Evolutionary conservation across 2,113 vertebrate genomes (phyloP).

Genomic region (Dasyurus viverrinus): DNA sequence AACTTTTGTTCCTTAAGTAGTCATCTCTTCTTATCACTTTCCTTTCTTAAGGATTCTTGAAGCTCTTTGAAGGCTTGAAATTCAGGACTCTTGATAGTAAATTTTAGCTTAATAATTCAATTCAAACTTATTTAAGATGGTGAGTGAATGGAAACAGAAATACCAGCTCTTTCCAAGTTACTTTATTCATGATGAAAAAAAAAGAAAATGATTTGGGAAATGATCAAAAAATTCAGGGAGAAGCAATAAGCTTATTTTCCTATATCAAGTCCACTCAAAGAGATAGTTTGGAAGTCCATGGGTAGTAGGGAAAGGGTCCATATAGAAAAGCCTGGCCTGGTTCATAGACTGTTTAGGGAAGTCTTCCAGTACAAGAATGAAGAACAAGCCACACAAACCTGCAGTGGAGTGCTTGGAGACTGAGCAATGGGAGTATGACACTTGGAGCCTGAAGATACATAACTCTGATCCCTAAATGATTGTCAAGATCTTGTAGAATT

Average conservation of each 20-base stretch:
- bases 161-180: not conserved
- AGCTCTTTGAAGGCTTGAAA: not conserved
- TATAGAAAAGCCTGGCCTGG: too few relatives aligned
- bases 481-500: too few relatives aligned
- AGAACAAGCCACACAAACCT: too few relatives aligned
- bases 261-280: too few relatives aligned
- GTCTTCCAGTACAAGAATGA: too few relatives aligned
- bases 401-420: too few relatives aligned
- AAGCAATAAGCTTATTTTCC: not conserved
- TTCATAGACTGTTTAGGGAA: too few relatives aligned
- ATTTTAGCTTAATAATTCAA: not conserved
- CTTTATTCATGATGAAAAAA: not conserved
- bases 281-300: too few relatives aligned
- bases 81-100: not conserved
- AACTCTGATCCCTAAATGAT: too few relatives aligned
- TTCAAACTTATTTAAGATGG: not conserved
- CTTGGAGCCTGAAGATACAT: too few relatives aligned
- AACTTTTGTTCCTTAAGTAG: not conserved
- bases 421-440: too few relatives aligned
- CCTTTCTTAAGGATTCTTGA: not conserved
- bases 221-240: not conserved
- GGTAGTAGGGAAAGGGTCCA: too few relatives aligned
- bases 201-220: not conserved
- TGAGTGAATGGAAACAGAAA: not conserved
- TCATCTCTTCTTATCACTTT: not conserved